Evolutionary conservation across 2,797 vertebrate species (phyloP), one percentile per base, ranked within the genome.

Genomic region (Onychomys arenicola): DNA sequence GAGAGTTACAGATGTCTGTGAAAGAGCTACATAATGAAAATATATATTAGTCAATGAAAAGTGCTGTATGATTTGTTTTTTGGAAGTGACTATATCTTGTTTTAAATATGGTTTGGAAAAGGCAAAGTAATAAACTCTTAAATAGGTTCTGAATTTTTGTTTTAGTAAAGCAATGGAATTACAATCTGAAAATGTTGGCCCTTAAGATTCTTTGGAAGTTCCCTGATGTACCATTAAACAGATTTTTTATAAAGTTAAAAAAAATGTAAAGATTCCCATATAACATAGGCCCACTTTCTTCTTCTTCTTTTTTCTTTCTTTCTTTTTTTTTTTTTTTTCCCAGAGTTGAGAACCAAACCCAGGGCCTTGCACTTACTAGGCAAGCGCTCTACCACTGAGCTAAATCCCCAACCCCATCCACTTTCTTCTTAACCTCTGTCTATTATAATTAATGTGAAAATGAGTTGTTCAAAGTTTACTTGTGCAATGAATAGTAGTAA

Each of bases 401-500:
- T n/a, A n/a, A n/a, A n/a, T n/a, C n/a, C n/a, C n/a, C n/a, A n/a
- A n/a, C n/a, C n/a, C n/a, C n/a, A n/a, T n/a, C 0, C 88, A 25
- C 12, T 85, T 93, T 95, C 12, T 90, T 86, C 46, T 49, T 81
- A 80, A 57, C 3, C 13, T 12, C 29, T 69, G 6, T 49, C 5
- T 19, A 43, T 34, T 88, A 81, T 63, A 81, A 61, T n/a, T 40
- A 83, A 89, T 69, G 65, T 63, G 61, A 75, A 91, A 91, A 80
- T 25, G 55, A 49, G 8, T 4, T 85, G 57, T 4, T 73, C 29
- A 78, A 86, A 10, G 67, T 67, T 96, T 90, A 46, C 29, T 81
- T 67, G 2, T 59, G 27, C 82, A 71, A 96, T 65, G 43, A 93
- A 90, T 84, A 92, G 77, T 84, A 93, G 76, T 82, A 89, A 83